Evolutionary conservation across 2,113 vertebrate species (phyloP), one percentile per base, ranked within the genome.

Genomic region (Strix uralensis): DNA sequence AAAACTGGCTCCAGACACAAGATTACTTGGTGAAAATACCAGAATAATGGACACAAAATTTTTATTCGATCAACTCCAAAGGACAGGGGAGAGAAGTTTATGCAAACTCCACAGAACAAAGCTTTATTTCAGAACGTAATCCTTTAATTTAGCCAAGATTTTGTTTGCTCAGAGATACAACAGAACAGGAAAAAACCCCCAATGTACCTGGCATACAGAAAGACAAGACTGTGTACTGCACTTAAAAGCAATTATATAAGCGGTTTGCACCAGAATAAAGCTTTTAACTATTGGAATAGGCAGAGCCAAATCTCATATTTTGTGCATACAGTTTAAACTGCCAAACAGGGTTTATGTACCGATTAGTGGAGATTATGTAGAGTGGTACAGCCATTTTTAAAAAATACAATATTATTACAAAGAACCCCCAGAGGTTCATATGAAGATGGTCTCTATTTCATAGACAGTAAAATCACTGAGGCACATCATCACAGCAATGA

Each of bases 371-470:
- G 94, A 96, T 96, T 96, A 97, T 88, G 91, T 71, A 94, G 88
- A 96, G 96, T 89, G 91, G 90, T 92, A 94, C 54, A 87, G 85
- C 80, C 91, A 94, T 94, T 95, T 94, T 96, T 92, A 3, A 83
- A 96, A 97, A 97, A 91, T 94, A 97, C 91, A 96, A 95, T 96
- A 96, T 96, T 97, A 97, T 97, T 95, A 96, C 92, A 95, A 91
- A 97, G 93, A 97, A 97, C 92, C 84, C 96, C 96, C 84, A 95
- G 96, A 98, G 95, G 94, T 96, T 94, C 88, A 55, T 90, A 85
- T 54, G 94, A 96, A 96, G 96, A 96, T 92, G 94, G 96, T 97
- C 88, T 97, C 90, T 96, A 94, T 97, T 97, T 94, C 95, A 96
- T 47, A 96, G 94, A 95, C 94, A 97, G 94, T 97, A 97, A 98